phyloP scores from a whole-genome alignment of 2,113 vertebrate genomes.

The Pterophyllum scalare region DNA sequence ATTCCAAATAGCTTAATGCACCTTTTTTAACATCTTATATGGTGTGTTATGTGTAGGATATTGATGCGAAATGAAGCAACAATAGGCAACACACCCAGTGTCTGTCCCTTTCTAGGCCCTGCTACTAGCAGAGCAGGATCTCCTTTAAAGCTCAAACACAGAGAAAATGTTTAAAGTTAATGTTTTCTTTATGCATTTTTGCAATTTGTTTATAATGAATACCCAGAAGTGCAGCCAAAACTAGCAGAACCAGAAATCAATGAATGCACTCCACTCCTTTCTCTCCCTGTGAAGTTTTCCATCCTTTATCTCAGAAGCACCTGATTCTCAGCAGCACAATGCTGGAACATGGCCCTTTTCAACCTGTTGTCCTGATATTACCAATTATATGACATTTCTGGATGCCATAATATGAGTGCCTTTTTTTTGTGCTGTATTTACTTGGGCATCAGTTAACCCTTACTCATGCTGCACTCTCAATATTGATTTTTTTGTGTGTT shows the following conservation, averaged over 20 bases:
- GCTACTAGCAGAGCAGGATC: neutral
- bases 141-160: neutral
- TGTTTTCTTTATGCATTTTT: neutral
- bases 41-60: neutral
- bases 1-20: neutral
- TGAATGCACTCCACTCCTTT: neutral
- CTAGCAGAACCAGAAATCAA: neutral
- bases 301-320: conserved; percentile 19
- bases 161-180: neutral
- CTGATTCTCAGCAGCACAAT: conserved; percentile 7
- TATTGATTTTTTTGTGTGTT: conserved; percentile 34
- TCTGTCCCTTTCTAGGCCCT: neutral
- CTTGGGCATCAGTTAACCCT: conserved; percentile 28
- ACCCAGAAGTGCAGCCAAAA: neutral
- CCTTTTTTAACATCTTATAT: neutral
- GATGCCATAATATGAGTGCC: neutral
- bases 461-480: neutral
- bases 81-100: neutral
- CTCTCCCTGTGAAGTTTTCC: conserved; percentile 9
- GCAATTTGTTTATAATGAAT: neutral
- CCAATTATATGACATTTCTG: conserved; percentile 2
- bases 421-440: conserved; percentile 9
- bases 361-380: neutral
- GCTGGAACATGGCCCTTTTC: neutral
- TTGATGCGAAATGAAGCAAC: conserved; percentile 19